Evolutionary conservation across 2,888 invertebrate species (phyloP), one percentile per base, ranked within the genome.

Genomic region (Drosophila percnosoma): DNA sequence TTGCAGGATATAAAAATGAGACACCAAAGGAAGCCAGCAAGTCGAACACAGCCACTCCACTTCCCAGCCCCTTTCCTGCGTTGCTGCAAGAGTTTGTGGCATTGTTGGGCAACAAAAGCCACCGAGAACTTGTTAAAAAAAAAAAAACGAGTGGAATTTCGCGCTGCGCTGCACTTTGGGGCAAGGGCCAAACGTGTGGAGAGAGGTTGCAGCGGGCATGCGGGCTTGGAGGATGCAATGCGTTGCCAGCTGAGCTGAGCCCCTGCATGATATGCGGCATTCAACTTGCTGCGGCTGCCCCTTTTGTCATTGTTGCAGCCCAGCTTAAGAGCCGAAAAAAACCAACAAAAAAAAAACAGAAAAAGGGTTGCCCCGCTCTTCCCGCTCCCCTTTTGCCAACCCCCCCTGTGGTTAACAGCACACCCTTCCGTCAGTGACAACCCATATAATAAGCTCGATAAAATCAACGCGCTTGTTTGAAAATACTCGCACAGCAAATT

Each of bases 371-470:
- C 48, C 29, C 36, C 5, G 29, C 59, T 13, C 40, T 42, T 11
- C 31, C 21, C 34, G 24, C 42, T 8, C 0, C 36, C 8, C 52
- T 33, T 4, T 29, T n/a, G 10, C 31, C 18, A 18, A 45, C 55
- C 24, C 49, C 58, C 11, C 62, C 34, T 31, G 4, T 33, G 33
- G 6, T 10, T n/a, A 40, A 10, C n/a, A n/a, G 4, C 45, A 15
- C 27, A 3, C 24, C 38, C 29, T 40, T 8, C 34, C 21, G 24
- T 36, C 52, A 42, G 57, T 58, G 61, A 49, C 82, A 75, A 88
- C 87, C 89, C 85, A 88, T 73, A 83, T 86, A 90, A 90, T 88
- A 90, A 90, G 85, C 90, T 72, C 78, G 85, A 86, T 90, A 80
- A 78, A 86, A 85, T 85, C 90, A 87, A 84, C 82, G 87, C 84